Evolutionary conservation across 2,113 vertebrate genomes (phyloP).

Genomic region (Lamprotornis superbus): DNA sequence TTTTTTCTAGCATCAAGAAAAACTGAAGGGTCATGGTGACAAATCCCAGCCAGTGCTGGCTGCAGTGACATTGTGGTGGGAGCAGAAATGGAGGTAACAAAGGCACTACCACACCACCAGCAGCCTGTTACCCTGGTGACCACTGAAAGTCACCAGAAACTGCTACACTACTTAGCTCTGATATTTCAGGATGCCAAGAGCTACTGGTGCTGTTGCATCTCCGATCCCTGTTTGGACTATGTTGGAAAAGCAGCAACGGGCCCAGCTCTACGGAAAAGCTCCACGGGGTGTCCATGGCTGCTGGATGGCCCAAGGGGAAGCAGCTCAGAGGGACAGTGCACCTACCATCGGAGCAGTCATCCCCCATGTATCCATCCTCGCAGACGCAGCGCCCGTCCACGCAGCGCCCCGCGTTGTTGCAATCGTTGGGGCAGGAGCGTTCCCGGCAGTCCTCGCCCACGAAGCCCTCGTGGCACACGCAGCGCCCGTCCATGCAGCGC

Average conservation of each 20-base stretch:
- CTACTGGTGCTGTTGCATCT: neutral
- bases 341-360: slow-evolving; percentile 81
- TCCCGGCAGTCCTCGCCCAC: slow-evolving; percentile 81
- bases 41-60: neutral
- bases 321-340: neutral
- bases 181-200: neutral
- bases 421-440: slow-evolving; percentile 78
- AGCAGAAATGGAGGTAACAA: neutral
- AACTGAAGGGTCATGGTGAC: neutral
- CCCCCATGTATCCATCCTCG: slow-evolving; percentile 83
- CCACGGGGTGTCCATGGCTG: neutral
- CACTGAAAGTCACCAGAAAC: neutral
- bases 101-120: neutral
- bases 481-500: slow-evolving; percentile 82
- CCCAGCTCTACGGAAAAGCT: neutral
- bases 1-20: neutral
- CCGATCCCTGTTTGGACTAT: neutral
- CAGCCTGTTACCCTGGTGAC: neutral
- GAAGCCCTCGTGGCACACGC: slow-evolving; percentile 85
- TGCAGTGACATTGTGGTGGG: neutral
- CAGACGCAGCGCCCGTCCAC: slow-evolving; percentile 78
- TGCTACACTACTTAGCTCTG: fast-evolving
- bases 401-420: slow-evolving; percentile 75
- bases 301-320: neutral
- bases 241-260: neutral